Evolutionary conservation across 2,888 invertebrate species (phyloP).

Genomic region (Meteorus colon): DNA sequence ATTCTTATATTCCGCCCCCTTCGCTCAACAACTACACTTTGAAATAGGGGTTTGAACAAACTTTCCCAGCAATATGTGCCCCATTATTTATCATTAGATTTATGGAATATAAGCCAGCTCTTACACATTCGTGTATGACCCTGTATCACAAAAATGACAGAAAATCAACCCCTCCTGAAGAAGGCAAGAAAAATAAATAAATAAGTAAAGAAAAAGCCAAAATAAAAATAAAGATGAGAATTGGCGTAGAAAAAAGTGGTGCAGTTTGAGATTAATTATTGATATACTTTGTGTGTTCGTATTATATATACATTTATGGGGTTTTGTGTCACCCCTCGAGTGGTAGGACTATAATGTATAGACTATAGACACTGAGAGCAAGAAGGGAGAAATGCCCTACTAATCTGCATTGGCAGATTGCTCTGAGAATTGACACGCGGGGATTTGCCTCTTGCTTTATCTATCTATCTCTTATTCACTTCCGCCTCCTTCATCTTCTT

Average conservation of each 20-base stretch:
- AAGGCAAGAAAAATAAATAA: conserved; percentile 29
- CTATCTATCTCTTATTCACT: conserved; percentile 23
- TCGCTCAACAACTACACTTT: conserved; percentile 10
- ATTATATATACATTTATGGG: conserved; percentile 2
- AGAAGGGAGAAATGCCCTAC: conserved; percentile 51
- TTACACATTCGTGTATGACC: conserved; percentile 50
- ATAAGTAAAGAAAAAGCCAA: not conserved
- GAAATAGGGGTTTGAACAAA: conserved; percentile 27
- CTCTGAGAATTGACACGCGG: conserved; percentile 72
- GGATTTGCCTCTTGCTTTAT: conserved; percentile 55
- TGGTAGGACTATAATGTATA: conserved; percentile 35
- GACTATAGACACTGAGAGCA: conserved; percentile 39
- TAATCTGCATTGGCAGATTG: conserved; percentile 73
- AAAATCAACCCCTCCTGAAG: conserved; percentile 44
- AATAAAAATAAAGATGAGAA: conserved; percentile 31
- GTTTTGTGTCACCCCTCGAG: conserved; percentile 31
- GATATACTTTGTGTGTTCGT: conserved; percentile 49
- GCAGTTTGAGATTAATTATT: conserved; percentile 59
- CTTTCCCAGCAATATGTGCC: conserved; percentile 61
- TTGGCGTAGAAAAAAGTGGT: conserved; percentile 44
- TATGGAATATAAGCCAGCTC: conserved; percentile 65
- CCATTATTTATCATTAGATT: conserved; percentile 73
- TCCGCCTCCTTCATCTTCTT: conserved; percentile 13
- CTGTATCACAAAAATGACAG: conserved; percentile 56
- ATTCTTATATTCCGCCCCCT: not conserved